Evolutionary conservation across 2,888 invertebrate genomes (phyloP).

Genomic region (Mythimna vitellina): DNA sequence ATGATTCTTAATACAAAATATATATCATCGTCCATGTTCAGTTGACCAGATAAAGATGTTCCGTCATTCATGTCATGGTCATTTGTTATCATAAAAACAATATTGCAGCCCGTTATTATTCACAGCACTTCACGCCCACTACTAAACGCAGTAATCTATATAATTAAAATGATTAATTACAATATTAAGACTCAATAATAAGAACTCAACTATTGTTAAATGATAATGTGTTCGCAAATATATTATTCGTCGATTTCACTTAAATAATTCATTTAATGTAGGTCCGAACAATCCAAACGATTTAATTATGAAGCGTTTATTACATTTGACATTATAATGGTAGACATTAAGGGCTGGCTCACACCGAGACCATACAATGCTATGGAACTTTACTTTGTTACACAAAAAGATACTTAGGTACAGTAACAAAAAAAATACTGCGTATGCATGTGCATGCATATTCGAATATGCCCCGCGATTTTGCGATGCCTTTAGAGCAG

Average conservation of each 20-base stretch:
- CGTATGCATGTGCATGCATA: background rate
- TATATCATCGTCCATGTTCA: background rate
- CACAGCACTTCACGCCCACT: background rate
- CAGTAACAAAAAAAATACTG: background rate
- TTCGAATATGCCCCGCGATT: background rate
- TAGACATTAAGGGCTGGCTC: background rate
- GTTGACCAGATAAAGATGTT: background rate
- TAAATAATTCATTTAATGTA: conserved; percentile 20
- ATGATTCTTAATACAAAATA: no score
- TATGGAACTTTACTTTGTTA: no score
- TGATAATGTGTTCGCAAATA: conserved; percentile 36
- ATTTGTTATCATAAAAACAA: background rate
- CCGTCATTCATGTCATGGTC: background rate
- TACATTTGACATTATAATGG: conserved; percentile 12
- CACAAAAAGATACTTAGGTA: no score
- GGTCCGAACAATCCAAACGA: conserved; percentile 4
- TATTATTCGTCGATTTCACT: conserved; percentile 30
- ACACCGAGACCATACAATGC: background rate
- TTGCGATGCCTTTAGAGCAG: no score
- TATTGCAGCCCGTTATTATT: background rate
- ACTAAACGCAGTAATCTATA: conserved; percentile 13
- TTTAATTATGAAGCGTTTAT: conserved; percentile 28
- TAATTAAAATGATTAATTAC: conserved; percentile 46
- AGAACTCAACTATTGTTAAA: conserved; percentile 36
- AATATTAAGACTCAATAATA: conserved; percentile 36